Percentiles rank a stretch among this genome's conserved stretches.
Evolutionary conservation across 1,140 invertebrate species (phyloP).

Genomic region (Aphaenogaster ashmeadi): DNA sequence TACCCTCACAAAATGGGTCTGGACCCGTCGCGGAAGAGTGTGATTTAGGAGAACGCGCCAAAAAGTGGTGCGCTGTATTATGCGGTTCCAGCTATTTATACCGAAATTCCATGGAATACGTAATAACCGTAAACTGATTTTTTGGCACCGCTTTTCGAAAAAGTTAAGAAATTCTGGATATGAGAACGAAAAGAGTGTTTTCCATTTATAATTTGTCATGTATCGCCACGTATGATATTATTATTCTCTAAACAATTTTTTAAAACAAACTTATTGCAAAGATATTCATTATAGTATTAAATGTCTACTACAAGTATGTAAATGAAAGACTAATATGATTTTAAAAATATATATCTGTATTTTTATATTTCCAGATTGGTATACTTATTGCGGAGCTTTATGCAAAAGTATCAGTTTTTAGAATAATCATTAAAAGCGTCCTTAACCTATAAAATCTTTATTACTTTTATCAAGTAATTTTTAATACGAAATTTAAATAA

Average conservation of each 20-base stretch:
- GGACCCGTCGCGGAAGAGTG: slow-evolving; percentile 47
- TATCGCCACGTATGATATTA: not conserved
- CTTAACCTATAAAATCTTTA: no score
- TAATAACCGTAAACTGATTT: slow-evolving; percentile 68
- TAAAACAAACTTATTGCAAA: slow-evolving; percentile 3
- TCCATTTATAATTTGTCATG: not conserved
- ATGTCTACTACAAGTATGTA: not conserved
- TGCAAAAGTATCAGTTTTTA: not conserved
- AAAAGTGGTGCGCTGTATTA: slow-evolving; percentile 34
- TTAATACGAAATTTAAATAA: not conserved
- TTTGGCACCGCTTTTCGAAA: slow-evolving; percentile 16
- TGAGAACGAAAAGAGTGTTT: not conserved
- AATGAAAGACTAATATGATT: not conserved
- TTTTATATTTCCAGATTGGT: not conserved
- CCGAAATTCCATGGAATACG: slow-evolving; percentile 51
- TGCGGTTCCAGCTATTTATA: slow-evolving; percentile 67
- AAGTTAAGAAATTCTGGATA: slow-evolving; percentile 34
- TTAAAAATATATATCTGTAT: not conserved
- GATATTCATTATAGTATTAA: not conserved
- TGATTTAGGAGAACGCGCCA: slow-evolving; percentile 56
- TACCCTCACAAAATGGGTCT: slow-evolving; percentile 8
- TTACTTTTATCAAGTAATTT: not conserved
- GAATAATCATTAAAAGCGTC: not conserved
- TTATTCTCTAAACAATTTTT: not conserved
- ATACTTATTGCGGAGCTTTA: not conserved